These are phyloP conservation scores for Drosophila tristis DNA, from an alignment of 1,140 invertebrate genomes.

Conservation along the genomic window DNA sequence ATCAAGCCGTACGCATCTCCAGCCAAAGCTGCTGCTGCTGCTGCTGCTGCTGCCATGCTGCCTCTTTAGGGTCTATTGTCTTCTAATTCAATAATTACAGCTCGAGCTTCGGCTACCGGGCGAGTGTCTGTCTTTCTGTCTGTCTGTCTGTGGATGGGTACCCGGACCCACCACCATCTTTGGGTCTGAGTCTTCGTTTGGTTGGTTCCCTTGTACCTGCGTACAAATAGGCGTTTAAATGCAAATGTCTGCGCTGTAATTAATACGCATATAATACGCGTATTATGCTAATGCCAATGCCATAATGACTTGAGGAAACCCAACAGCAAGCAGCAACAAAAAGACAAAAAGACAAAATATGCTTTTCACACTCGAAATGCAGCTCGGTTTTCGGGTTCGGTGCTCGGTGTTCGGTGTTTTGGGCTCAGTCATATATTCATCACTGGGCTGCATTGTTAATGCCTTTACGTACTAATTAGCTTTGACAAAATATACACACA, in stretches of 20 bases:
- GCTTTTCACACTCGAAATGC: conserved; percentile 71
- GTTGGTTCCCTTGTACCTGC: conserved; percentile 24
- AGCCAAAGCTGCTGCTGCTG: conserved; percentile 10
- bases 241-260: conserved; percentile 80
- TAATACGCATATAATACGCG: conserved; percentile 83
- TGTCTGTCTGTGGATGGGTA: too few relatives aligned
- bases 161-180: conserved; percentile 38
- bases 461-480: conserved; percentile 78
- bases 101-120: conserved; percentile 63
- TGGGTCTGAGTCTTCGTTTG: conserved; percentile 6
- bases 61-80: conserved; percentile 64
- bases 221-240: conserved; percentile 80
- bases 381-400: conserved; percentile 22
- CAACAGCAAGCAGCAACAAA: conserved; percentile 19
- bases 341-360: conserved; percentile 52
- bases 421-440: conserved; percentile 67
- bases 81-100: conserved; percentile 81
- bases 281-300: conserved; percentile 78
- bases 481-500: conserved; percentile 72
- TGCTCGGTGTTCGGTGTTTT: neutral
- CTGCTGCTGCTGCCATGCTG: neutral
- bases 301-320: conserved; percentile 64
- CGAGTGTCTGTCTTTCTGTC: conserved; percentile 10
- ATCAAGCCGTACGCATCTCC: conserved; percentile 74
- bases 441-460: conserved; percentile 72